Evolutionary conservation across 2,888 invertebrate genomes (phyloP), one percentile per base, ranked within the genome.

Genomic region (Tetranychus truncatus): DNA sequence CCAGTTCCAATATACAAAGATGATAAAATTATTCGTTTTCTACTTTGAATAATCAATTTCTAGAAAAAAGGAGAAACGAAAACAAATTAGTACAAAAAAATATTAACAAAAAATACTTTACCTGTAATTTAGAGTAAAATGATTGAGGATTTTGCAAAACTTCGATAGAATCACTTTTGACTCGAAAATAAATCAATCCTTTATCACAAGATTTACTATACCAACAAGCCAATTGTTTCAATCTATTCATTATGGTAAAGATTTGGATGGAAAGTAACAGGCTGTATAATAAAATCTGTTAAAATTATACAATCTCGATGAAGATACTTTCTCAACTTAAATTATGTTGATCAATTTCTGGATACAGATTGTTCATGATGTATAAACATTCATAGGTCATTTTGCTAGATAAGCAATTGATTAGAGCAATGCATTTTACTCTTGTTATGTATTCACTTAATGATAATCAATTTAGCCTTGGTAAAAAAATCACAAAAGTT

Each of bases 1-100:
- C 95, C 95, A 74, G 89, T 94, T 18, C 99, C 97, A 76, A 97
- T 84, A 82, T 99, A 99, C 15, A 99, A 84, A 77, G 97, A 95
- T 6, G 92, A 91, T 74, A 99, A 83, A 0, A 89, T 88, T 80
- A 94, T 89, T 79, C 92, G 86, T 74, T 84, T 84, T 77, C 86
- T 87, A 0, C 92, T 90, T 75, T 82, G 83, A 74, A 84, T 83
- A 81, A 89, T 88, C 81, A 88, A 87, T 72, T 88, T 85, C 78
- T 89, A 82, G 55, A 55, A 55, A 7, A 55, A 55, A 55, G 15
- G 15, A 15, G 7, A 15, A 55, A 55, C 9, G 1, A 1, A 1
- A 11, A 2, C 7, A 11, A 55, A 55, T 55, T 55, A 15, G 9
- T 55, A 55, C 6, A 15, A 18, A 9, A 69, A 69, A 9, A 24